Percentiles rank a stretch among this genome's conserved stretches.
These are phyloP conservation scores for Boloria selene DNA, from an alignment of 2,888 invertebrate genomes.

Conservation along the genomic window DNA sequence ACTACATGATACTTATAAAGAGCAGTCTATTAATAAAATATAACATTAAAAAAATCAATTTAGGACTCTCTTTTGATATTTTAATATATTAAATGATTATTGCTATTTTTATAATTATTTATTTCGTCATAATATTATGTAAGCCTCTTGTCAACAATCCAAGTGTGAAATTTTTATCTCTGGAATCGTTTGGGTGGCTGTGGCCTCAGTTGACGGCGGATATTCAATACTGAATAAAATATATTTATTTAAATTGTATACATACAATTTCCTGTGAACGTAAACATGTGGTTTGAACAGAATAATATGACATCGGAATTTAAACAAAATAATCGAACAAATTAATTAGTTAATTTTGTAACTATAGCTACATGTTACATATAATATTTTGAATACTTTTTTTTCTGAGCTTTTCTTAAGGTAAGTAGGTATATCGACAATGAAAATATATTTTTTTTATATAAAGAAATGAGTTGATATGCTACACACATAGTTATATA, in stretches of 20 bases:
- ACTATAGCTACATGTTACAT: not conserved
- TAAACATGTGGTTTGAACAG: not conserved
- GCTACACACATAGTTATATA: too few relatives aligned
- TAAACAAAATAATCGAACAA: not conserved
- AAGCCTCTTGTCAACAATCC: constrained; percentile 34
- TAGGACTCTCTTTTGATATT: too few relatives aligned
- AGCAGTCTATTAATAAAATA: too few relatives aligned
- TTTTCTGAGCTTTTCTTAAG: too few relatives aligned
- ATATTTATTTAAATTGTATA: constrained; percentile 7
- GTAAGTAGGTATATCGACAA: too few relatives aligned
- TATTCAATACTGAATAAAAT: constrained; percentile 19
- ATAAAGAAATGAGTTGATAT: too few relatives aligned
- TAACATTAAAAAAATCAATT: too few relatives aligned
- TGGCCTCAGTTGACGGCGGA: constrained; percentile 17
- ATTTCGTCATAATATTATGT: not conserved
- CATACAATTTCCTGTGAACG: constrained; percentile 5
- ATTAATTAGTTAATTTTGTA: not conserved
- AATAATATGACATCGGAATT: not conserved
- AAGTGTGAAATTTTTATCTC: constrained; percentile 63
- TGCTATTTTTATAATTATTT: not conserved
- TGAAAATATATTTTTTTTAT: too few relatives aligned
- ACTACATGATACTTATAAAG: too few relatives aligned
- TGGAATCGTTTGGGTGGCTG: constrained; percentile 4
- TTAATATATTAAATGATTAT: too few relatives aligned
- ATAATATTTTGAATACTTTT: too few relatives aligned